Evolutionary conservation across 2,797 vertebrate genomes (phyloP), one percentile per base, ranked within the genome.

Genomic region (Tokudaia tokunoshimensis): DNA sequence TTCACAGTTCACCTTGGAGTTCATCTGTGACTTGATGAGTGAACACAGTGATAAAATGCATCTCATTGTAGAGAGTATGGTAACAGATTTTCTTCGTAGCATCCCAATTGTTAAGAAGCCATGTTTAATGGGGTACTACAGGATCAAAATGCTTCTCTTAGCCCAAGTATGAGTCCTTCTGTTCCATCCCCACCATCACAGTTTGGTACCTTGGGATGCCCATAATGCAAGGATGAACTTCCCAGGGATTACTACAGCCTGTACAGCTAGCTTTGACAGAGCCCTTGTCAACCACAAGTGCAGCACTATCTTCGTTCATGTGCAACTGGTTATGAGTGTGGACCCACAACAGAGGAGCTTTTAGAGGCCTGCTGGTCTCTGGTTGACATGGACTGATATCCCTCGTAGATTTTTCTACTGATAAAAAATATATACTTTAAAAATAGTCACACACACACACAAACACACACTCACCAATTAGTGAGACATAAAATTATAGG

Each of bases 1-100:
- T 97, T 99, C 15, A 20, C 17, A 70, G 34, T 70, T 70, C 3
- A 17, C 34, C 31, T 70, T 70, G 34, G 34, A 37, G 67, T 19
- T 70, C 17, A n/a, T 70, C 34, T 9, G 34, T 70, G 34, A n/a
- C n/a, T 70, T n/a, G 14, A 6, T 67, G 5, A 70, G 17, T 70
- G 34, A n/a, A 19, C 31, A n/a, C 17, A 20, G 17, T n/a, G 14
- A 70, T 15, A 70, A 70, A 70, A 70, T 70, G 15, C 7, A n/a
- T n/a, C 67, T 37, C 34, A 70, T n/a, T 70, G 34, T 70, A 70
- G 6, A 70, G 34, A n/a, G 67, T 19, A 70, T 4, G 0, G 6
- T 70, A 70, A 70, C 67, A n/a, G 34, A 70, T 70, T 70, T 70
- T 70, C 67, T 70, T 70, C 34, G n/a, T 70, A 15, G 7, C 7